Evolutionary conservation across 2,797 vertebrate genomes (phyloP), one percentile per base, ranked within the genome.

Genomic region (Bradypodion pumilum): DNA sequence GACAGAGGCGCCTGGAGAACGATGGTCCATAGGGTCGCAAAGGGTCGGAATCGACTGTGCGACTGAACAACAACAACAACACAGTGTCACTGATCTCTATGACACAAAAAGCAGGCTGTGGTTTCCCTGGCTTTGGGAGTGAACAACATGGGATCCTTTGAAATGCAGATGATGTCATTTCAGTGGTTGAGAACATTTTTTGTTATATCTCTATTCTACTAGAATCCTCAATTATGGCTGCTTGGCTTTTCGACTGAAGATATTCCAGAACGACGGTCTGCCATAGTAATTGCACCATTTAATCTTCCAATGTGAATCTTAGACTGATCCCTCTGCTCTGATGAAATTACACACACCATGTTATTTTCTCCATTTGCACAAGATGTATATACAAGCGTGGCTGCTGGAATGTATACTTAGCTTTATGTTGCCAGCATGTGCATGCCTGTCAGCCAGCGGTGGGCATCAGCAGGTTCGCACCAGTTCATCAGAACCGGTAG

Each of bases 151-250:
- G 90, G 85, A 93, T 87, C 83, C 82, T 84, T 85, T 19, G 46
- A 82, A 86, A 90, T 84, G 80, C 77, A 85, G 87, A 95, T 95
- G 95, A 95, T 93, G 95, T 95, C 93, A 95, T 92, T 90, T 35
- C 23, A 44, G 93, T 1, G 92, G 93, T 92, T 81, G 91, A 91
- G 90, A 90, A 90, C 90, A 85, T 92, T 93, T 68, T 91, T 91
- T 94, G 91, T 90, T 93, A 66, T 93, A 81, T 92, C 90, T 90
- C 91, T 92, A 88, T 91, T 93, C 92, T 91, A 81, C 37, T 80
- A 40, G 91, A 95, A 94, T 94, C 89, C 90, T 86, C 93, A 95
- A 95, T 96, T 94, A 92, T 85, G 92, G 95, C 91, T 91, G 93
- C 93, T 42, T 88, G 94, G 84, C 81, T 91, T 91, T 93, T 86